These are phyloP conservation scores for Cydia strobilella DNA, from an alignment of 1,140 invertebrate species.

Conservation along the genomic window DNA sequence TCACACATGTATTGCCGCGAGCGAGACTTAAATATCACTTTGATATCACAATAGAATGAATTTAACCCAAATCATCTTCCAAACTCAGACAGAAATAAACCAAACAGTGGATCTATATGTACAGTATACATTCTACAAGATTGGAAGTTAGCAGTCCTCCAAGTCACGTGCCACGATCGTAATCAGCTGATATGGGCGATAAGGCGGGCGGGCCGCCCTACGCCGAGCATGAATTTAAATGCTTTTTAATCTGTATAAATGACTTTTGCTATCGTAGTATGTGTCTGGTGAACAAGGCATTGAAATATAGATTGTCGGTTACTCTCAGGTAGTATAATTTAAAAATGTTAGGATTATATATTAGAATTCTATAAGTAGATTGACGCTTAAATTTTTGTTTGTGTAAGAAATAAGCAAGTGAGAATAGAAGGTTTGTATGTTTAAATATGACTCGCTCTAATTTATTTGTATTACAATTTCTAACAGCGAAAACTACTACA, in stretches of 20 bases:
- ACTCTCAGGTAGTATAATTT: too few relatives aligned
- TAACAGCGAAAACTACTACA: too few relatives aligned
- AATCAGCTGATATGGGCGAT: slow-evolving; percentile 52
- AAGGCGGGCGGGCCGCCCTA: slow-evolving; percentile 46
- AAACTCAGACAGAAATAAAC: background rate
- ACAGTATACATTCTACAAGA: background rate
- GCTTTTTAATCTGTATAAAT: slow-evolving; percentile 26
- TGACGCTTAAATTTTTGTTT: too few relatives aligned
- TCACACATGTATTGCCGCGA: too few relatives aligned
- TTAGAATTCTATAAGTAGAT: too few relatives aligned
- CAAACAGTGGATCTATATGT: background rate
- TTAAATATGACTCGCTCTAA: too few relatives aligned
- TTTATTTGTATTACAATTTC: too few relatives aligned
- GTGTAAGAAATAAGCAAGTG: too few relatives aligned
- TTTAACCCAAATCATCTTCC: background rate
- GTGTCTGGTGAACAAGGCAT: background rate
- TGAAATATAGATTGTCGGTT: background rate
- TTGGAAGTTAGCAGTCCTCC: slow-evolving; percentile 42
- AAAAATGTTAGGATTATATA: too few relatives aligned
- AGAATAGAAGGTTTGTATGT: too few relatives aligned
- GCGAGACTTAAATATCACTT: too few relatives aligned
- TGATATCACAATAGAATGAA: too few relatives aligned
- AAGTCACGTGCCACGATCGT: slow-evolving; percentile 42
- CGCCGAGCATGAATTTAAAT: slow-evolving; percentile 8
- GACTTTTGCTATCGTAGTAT: background rate